Evolutionary conservation across 2,888 invertebrate species (phyloP), one percentile per base, ranked within the genome.

Genomic region (Drosophila mimetica): DNA sequence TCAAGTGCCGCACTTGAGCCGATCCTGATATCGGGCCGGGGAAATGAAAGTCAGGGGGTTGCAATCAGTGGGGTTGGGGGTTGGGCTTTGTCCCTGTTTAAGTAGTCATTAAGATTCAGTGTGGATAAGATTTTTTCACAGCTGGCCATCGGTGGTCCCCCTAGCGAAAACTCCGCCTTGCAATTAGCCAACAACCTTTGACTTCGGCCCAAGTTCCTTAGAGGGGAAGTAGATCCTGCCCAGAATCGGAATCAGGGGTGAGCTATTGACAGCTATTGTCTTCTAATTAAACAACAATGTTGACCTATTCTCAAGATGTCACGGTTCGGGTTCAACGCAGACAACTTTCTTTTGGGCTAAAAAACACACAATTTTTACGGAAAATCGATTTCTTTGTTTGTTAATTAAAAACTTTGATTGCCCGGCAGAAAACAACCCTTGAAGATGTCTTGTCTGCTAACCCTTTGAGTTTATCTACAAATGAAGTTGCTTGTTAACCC

Each of bases 71-170:
- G 73, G 69, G 61, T 53, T 47, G 18, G 60, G 54, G 55, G 42
- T 42, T 65, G 71, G 57, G 53, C 58, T 76, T 55, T 70, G 74
- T 74, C 76, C 73, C 63, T 83, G 77, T 87, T 86, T 82, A 86
- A 87, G 88, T 87, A 87, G 75, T 87, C 77, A 87, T 87, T 82
- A 70, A 85, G 86, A 73, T 82, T 70, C 75, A 79, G 72, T 81
- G 69, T 66, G 66, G 82, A 82, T 87, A 87, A 70, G 88, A 82
- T 82, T 87, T 83, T 74, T 70, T 42, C 73, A 79, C 87, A 82
- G 87, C 87, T 85, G 87, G 71, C 70, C 51, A 18, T 16, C 52
- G 52, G 41, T 6, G 16, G 25, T 16, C 18, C 34, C 48, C 48
- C 42, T 50, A 5, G 34, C 16, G 9, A 25, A 50, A 14, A 34